Evolutionary conservation across 2,113 vertebrate genomes (phyloP), one percentile per base, ranked within the genome.

Genomic region (Rhinogobius similis): DNA sequence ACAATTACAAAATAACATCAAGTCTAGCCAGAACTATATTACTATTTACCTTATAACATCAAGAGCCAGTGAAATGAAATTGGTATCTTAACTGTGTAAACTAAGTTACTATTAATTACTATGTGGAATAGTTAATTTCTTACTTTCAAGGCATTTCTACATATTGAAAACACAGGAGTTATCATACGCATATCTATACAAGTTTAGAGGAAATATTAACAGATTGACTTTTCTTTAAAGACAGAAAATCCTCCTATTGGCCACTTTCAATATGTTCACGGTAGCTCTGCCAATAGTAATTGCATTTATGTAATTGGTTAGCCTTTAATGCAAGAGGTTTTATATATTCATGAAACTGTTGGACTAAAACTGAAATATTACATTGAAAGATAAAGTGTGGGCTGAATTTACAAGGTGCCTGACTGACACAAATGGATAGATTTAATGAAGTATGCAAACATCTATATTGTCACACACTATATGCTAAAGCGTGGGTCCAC

Each of bases 361-460:
- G 77, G 48, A 48, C 69, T 70, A 68, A 80, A 80, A 27, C 50
- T 24, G 29, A 70, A 69, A 48, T 66, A 82, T 82, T 81, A 76
- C 75, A 38, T 76, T 84, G 75, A 84, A 77, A 79, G 68, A 72
- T 82, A 81, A 85, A 36, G 43, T 32, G 69, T 43, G 53, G 55
- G 77, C 79, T 71, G 76, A 65, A 83, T 82, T 67, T 64, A 69
- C 74, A 75, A 70, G 68, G 77, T 72, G 68, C 70, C 38, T 68
- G 71, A 50, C 36, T 82, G 46, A 50, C 36, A 68, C 41, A 82
- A 85, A 85, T 72, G 65, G 58, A 38, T 84, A 77, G 81, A 85
- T 85, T 87, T 78, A 84, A 85, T 85, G 65, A 73, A 81, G 67
- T 55, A 67, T 82, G 68, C 61, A 75, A 75, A 72, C 69, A 80